Evolutionary conservation across 2,888 invertebrate species (phyloP).

Genomic region (Aspidiotus destructor): DNA sequence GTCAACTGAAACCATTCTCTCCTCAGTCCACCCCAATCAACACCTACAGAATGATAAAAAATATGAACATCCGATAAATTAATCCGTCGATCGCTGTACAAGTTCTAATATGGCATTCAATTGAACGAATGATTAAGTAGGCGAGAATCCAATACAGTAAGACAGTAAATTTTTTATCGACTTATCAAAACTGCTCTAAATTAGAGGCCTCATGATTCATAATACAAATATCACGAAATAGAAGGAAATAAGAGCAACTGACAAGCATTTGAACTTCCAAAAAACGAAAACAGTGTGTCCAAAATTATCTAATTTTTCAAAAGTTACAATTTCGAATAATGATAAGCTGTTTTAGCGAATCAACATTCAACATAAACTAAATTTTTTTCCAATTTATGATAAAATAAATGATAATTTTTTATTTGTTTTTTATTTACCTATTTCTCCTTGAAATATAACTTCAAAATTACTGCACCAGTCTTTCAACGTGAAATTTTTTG

Average conservation of each 20-base stretch:
- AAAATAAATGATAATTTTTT: too few relatives aligned
- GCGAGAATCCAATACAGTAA: not conserved
- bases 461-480: slow-evolving; percentile 95
- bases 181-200: not conserved
- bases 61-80: too few relatives aligned
- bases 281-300: too few relatives aligned
- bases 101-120: not conserved
- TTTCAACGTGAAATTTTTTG: slow-evolving; percentile 70
- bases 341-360: too few relatives aligned
- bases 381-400: too few relatives aligned
- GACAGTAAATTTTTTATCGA: not conserved
- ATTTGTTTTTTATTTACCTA: slow-evolving; percentile 47
- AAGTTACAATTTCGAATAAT: too few relatives aligned
- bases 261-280: too few relatives aligned
- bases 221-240: not conserved
- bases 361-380: too few relatives aligned
- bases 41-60: slow-evolving; percentile 47
- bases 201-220: not conserved
- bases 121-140: not conserved
- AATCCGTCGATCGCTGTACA: slow-evolving; percentile 14
- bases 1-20: slow-evolving; percentile 91
- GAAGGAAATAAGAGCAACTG: slow-evolving; percentile 39
- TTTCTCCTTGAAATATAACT: slow-evolving; percentile 85
- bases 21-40: slow-evolving; percentile 88
- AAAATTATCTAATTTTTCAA: too few relatives aligned